Conservation (phyloP, 2,113 vertebrate genomes). For the Trinectes maculatus region DNA sequence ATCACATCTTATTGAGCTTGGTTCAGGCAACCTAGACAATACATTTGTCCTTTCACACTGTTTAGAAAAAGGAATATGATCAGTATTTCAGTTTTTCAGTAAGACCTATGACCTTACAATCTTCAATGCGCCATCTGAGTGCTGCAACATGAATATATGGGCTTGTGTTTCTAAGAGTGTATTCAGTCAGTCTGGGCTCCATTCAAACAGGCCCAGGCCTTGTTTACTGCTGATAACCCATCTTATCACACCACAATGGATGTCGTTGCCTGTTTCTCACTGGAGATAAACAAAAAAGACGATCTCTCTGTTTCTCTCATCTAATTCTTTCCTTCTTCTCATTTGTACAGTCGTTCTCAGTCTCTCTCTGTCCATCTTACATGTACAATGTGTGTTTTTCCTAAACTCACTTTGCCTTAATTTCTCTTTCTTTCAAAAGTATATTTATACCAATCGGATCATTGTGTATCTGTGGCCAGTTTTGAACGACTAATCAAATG, state of each 20-base stretch:
- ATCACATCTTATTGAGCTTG: neutral
- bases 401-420: neutral
- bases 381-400: constrained; percentile 10
- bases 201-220: constrained; percentile 72
- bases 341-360: constrained; percentile 54
- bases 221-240: constrained; percentile 83
- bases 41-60: neutral
- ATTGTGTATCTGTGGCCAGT: too few relatives aligned
- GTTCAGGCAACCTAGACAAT: neutral
- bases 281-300: constrained; percentile 74
- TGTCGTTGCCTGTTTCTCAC: constrained; percentile 72
- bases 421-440: constrained; percentile 7
- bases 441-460: too few relatives aligned
- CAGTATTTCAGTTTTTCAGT: constrained; percentile 26
- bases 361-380: neutral
- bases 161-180: constrained; percentile 64
- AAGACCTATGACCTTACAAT: constrained; percentile 16
- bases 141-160: constrained; percentile 31
- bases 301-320: constrained; percentile 64
- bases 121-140: constrained; percentile 15
- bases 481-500: too few relatives aligned
- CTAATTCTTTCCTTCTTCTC: constrained; percentile 35
- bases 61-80: neutral
- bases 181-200: constrained; percentile 68
- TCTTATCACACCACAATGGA: constrained; percentile 82